Base-by-base conservation (phyloP, 2,113 vertebrate genomes). In the Platysternon megacephalum region DNA sequence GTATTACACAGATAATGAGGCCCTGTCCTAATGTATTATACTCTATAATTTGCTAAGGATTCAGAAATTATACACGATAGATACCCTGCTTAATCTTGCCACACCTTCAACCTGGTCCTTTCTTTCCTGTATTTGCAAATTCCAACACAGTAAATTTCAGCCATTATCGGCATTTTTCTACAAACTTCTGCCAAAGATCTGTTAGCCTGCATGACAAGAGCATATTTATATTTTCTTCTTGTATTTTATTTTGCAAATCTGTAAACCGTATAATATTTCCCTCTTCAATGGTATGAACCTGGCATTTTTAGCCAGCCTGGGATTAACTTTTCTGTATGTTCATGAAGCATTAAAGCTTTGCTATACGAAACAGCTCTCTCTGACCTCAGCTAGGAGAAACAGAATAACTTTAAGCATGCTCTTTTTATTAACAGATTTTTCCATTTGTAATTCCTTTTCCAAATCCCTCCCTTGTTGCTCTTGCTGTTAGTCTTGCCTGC, bases 321-420 rank as follows among this genome's bases (percentile, higher is more conserved):
- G 97, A 98, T 98, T 98, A 98, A 93, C 93, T 97, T 98, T 98
- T 98, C 96, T 91, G 58, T 98, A 92, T 98, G 96, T 96, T 97
- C 96, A 96, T 84, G 65, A 97, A 96, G 94, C 96, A 97, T 97
- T 97, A 98, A 97, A 96, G 93, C 91, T 98, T 97, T 95, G 88
- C 91, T 95, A 95, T 97, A 96, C 93, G 97, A 97, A 97, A 88
- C 84, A 96, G 85, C 80, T 96, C 61, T 92, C 87, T 94, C 88
- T 93, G 97, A 98, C 97, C 88, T 95, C 96, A 95, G 91, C 85
- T 95, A 93, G 91, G 5, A 94, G 95, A 96, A 97, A 95, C 55
- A 22, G 79, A 96, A 89, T 96, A 96, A 97, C 89, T 97, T 98
- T 42, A 96, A 96, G 72, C 78, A 79, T 49, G 85, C 4, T 92